These are phyloP conservation scores for Apteryx owenii DNA, from an alignment of 2,113 vertebrate genomes.

Conservation along the genomic window DNA sequence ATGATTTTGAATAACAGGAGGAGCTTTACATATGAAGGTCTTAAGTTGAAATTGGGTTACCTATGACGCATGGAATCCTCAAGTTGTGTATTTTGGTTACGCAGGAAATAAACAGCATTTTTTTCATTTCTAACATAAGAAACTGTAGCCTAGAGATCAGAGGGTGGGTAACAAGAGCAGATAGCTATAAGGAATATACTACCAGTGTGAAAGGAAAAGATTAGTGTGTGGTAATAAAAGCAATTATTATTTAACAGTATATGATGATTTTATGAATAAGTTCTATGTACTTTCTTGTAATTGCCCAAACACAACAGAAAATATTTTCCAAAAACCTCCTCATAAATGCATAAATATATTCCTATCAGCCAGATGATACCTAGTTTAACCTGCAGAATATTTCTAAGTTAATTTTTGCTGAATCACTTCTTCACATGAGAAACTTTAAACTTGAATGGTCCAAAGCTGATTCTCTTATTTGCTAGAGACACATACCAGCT, in stretches of 20 bases:
- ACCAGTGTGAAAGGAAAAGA: neutral
- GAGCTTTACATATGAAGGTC: neutral
- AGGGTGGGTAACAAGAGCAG: neutral
- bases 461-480: neutral
- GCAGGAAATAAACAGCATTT: neutral
- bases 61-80: neutral
- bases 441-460: neutral
- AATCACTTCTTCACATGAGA: neutral
- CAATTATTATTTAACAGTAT: neutral
- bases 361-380: neutral
- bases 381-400: neutral
- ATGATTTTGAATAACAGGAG: neutral
- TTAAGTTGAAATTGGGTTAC: neutral
- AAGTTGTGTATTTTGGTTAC: neutral
- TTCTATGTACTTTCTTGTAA: neutral
- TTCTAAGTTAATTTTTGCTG: neutral
- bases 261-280: neutral
- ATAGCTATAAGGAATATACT: neutral
- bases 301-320: neutral
- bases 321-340: neutral
- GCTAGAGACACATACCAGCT: neutral
- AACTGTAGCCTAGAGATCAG: neutral
- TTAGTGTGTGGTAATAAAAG: neutral
- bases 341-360: neutral
- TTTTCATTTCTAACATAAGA: neutral